phyloP scores from a whole-genome alignment of 2,113 vertebrate species.

The Sarotherodon lohbergeri region DNA sequence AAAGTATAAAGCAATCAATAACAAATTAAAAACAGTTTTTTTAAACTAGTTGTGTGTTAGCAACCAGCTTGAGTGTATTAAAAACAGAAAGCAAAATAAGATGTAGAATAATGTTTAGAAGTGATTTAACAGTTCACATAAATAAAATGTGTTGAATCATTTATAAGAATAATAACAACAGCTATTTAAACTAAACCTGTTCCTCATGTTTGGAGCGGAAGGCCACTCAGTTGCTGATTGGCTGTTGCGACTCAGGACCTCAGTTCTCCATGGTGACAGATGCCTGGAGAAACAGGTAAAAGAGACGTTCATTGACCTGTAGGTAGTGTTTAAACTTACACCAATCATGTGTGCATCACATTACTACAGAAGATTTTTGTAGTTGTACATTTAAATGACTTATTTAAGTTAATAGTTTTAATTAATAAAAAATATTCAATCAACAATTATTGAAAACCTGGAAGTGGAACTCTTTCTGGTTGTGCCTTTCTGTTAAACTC shows the following conservation, averaged over 20 bases:
- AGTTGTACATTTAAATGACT: not conserved
- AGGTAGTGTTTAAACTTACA: not conserved
- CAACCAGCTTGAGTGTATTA: not conserved
- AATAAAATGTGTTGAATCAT: not conserved
- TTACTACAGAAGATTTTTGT: not conserved
- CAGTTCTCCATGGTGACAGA: not conserved
- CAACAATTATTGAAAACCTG: not conserved
- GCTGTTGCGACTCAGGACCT: not conserved
- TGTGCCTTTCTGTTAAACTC: not conserved
- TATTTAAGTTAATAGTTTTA: not conserved
- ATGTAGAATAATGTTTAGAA: not conserved
- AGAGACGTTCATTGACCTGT: not conserved
- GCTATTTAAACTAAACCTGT: not conserved
- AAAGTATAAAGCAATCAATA: not conserved
- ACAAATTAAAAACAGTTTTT: not conserved
- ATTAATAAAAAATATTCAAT: not conserved
- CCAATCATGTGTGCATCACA: not conserved
- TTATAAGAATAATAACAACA: not conserved
- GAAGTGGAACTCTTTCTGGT: not conserved
- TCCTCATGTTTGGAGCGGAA: not conserved
- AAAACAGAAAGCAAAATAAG: not conserved
- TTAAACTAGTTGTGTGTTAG: fast-evolving
- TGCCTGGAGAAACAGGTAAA: not conserved
- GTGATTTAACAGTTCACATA: not conserved
- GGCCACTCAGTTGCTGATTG: fast-evolving